Evolutionary conservation across 2,888 invertebrate genomes (phyloP), one percentile per base, ranked within the genome.

Genomic region (Pheosia tremula): DNA sequence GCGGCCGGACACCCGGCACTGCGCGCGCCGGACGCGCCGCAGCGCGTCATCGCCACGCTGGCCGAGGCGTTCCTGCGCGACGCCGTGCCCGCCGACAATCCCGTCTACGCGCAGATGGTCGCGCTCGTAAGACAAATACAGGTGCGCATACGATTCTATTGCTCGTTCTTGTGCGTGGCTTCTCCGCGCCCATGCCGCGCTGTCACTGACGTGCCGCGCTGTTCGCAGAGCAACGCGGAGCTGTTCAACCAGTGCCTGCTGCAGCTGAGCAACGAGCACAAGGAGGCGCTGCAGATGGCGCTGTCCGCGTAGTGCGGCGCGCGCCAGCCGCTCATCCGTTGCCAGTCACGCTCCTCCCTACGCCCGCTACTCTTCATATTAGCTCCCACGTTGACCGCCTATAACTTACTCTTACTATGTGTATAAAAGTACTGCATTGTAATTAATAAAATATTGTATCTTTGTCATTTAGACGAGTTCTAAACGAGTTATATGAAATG

Each of bases 1-100:
- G 98, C 98, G 89, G 95, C 96, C 77, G 98, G 98, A 83, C 97
- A 99, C 93, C 96, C 97, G 36, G 94, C 96, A 63, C 96, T 99
- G 67, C 96, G 95, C 63, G 96, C 98, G 83, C 98, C 98, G 81
- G 95, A 96, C 77, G 99, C 99, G 89, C 95, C 99, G 81, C 98
- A 98, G 65, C 95, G 96, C 69, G 96, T 99, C 71, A 95, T 99
- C 74, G 95, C 96, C 72, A 96, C 98, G 79, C 97, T 99, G 71
- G 98, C 98, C 0, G 98, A 99, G 88, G 98, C 98, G 1, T 97
- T 99, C 90, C 95, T 95, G 71, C 95, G 96, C 78, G 97, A 97
- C 81, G 98, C 97, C 50, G 95, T 99, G 70, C 95, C 97, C 56
- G 91, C 95, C 4, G 95, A 96, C 58, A 95, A 96, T 83, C 95